These are phyloP conservation scores for Apamea crenata DNA, from an alignment of 2,888 invertebrate genomes.

Conservation along the genomic window DNA sequence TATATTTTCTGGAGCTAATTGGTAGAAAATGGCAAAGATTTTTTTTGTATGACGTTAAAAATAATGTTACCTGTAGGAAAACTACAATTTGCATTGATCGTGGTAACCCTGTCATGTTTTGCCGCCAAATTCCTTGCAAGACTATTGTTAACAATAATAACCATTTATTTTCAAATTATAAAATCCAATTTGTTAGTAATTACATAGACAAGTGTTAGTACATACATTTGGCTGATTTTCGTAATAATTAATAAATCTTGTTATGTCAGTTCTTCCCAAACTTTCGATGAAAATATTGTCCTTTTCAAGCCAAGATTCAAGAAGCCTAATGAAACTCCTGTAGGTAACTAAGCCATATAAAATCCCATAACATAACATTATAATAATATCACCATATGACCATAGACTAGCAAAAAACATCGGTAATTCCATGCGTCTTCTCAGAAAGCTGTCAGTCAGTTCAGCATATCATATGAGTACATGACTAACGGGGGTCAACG, in stretches of 20 bases:
- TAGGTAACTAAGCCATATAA: background rate
- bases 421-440: conserved; percentile 48
- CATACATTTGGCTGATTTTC: background rate
- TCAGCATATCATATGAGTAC: conserved; percentile 40
- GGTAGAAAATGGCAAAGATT: background rate
- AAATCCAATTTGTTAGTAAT: background rate
- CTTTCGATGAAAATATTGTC: background rate
- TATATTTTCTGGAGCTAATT: background rate
- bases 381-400: conserved; percentile 6
- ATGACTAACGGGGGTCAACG: conserved; percentile 69
- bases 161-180: background rate
- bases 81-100: background rate
- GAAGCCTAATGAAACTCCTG: background rate
- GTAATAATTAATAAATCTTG: background rate
- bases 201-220: background rate
- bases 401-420: conserved; percentile 50
- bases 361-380: background rate
- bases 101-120: background rate
- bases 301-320: background rate
- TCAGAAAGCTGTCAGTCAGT: conserved; percentile 49
- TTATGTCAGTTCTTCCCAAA: background rate
- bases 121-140: background rate
- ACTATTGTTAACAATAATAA: background rate
- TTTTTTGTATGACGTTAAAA: background rate
- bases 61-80: background rate